These are phyloP conservation scores for Armadillidium nasatum DNA, from an alignment of 1,140 invertebrate genomes.

Conservation along the genomic window DNA sequence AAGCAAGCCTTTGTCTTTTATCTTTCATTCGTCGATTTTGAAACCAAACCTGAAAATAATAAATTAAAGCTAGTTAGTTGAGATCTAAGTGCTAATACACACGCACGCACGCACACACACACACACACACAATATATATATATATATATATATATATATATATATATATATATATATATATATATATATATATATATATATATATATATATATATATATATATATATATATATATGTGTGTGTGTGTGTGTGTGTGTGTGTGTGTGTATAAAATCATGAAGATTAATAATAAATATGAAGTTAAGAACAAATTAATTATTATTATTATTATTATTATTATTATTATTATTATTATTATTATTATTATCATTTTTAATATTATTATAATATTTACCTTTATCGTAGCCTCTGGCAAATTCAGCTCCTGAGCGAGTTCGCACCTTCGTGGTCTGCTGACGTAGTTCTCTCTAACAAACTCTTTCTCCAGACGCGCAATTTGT, in stretches of 20 bases:
- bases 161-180: constrained; percentile 24
- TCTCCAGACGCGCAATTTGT: constrained; percentile 88
- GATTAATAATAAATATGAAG: not conserved
- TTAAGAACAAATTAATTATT: constrained; percentile 9
- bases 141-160: constrained; percentile 23
- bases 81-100: too few relatives aligned
- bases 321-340: constrained; percentile 16
- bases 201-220: constrained; percentile 25
- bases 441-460: constrained; percentile 92
- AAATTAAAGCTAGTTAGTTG: not conserved
- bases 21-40: constrained; percentile 99
- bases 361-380: not conserved
- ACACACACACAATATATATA: too few relatives aligned
- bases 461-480: constrained; percentile 95
- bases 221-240: constrained; percentile 21
- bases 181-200: constrained; percentile 24
- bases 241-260: constrained; percentile 23
- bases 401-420: constrained; percentile 92
- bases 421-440: constrained; percentile 86
- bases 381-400: constrained; percentile 73
- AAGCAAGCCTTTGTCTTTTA: constrained; percentile 83
- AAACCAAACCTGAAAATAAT: constrained; percentile 79
- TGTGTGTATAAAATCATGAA: too few relatives aligned
- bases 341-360: constrained; percentile 9
- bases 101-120: too few relatives aligned